Base-by-base conservation (phyloP, 2,113 vertebrate species). In the Amia ocellicauda region DNA sequence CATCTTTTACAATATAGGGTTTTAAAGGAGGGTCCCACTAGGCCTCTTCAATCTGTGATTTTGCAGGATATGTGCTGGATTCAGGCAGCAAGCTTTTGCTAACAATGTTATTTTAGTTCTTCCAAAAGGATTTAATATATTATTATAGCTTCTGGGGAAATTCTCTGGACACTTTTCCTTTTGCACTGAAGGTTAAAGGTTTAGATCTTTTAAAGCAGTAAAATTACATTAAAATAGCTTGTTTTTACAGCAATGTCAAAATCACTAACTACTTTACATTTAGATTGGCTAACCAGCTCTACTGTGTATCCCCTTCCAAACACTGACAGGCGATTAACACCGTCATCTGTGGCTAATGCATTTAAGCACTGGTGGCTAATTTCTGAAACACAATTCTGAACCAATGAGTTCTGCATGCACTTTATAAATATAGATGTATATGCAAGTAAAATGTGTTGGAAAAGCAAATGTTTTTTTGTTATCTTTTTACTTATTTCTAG, bases 101-200 rank as follows among this genome's bases (percentile, higher is more conserved):
- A 73, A 79, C 74, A 80, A 83, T 74, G 73, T 67, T 72, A 76
- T 78, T 80, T 80, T 69, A 83, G 75, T 79, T 81, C 78, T 78
- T 70, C 72, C 71, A 77, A 72, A 74, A 78, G 74, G 74, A 78
- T 78, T 80, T 80, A 66, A 66, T 77, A 79, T 72, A 80, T 82
- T 79, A 85, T 78, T 73, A 66, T 60, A 69, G 74, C 83, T 83
- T 78, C 76, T 70, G 78, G 80, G 78, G 76, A 79, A 78, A 80
- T 68, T 67, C 65, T 69, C 66, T 60, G 22, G 52, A 60, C 69
- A 81, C 69, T 65, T 80, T n/a, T 19, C 27, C 13, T 79, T 74
- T 72, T 76, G 69, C 68, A 47, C 60, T 29, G 42, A 60, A 58
- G 72, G 52, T 26, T 24, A 41, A 63, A 69, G 31, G 31, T 73